These are phyloP conservation scores for Procavia capensis DNA, from an alignment of 2,113 vertebrate species.

Conservation along the genomic window DNA sequence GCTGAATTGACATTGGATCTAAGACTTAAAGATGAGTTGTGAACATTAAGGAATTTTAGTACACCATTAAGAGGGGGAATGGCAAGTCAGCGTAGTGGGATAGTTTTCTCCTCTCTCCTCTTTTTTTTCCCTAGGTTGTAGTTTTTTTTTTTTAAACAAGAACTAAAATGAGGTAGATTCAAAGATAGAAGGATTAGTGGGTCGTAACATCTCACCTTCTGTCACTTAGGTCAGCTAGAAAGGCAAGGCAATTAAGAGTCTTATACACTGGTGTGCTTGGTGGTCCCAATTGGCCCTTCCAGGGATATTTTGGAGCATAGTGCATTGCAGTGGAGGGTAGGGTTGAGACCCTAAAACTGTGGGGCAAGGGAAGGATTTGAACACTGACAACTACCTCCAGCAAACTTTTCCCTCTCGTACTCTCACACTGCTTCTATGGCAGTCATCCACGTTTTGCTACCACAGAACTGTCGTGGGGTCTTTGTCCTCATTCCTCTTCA, in stretches of 20 bases:
- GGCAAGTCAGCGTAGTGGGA: not conserved
- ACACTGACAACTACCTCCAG: not conserved
- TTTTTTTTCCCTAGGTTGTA: not conserved
- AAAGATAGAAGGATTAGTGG: not conserved
- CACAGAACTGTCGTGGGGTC: not conserved
- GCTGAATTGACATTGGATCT: not conserved
- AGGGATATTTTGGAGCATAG: not conserved
- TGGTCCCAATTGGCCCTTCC: not conserved
- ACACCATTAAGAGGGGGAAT: accelerated
- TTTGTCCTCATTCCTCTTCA: not conserved
- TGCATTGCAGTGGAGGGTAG: not conserved
- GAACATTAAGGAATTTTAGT: not conserved
- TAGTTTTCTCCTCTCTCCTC: not conserved
- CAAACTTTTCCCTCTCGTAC: not conserved
- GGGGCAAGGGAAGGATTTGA: accelerated
- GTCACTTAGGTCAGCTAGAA: not conserved
- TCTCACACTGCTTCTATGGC: not conserved
- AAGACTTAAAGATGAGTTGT: not conserved
- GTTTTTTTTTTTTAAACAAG: no score
- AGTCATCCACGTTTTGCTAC: not conserved
- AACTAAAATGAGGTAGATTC: not conserved
- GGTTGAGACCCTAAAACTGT: not conserved
- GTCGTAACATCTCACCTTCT: not conserved
- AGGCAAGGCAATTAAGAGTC: not conserved
- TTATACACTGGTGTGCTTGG: not conserved